Base-by-base conservation (phyloP, 2,797 vertebrate species). In the Thalassophryne amazonica region DNA sequence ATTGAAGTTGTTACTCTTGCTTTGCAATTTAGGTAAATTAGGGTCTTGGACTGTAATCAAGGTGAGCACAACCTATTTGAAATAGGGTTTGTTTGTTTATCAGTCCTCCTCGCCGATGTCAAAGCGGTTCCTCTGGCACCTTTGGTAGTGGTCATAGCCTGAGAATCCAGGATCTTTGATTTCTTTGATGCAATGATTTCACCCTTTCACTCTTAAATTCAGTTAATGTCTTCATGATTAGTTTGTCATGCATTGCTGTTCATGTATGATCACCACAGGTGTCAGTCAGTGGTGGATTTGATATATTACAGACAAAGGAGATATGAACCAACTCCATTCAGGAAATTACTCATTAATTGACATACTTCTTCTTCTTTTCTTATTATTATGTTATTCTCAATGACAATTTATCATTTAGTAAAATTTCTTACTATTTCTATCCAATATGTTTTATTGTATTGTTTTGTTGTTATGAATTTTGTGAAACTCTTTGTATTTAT, bases 11-110 rank as follows among this genome's bases (percentile, higher is more conserved):
- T 7, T 49, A 10, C 31, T 39, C 11, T 39, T 66, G 21, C 12
- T 8, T 7, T 29, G 11, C 16, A 66, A 33, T 55, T 28, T 27
- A 34, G 1, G 43, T 10, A 71, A 66, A 69, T 57, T 9, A 35
- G 28, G 33, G 27, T 18, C 29, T 34, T 8, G 9, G 7, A 36
- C 11, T 41, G 13, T 40, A 43, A 58, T 69, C 35, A 47, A n/a
- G 4, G 14, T 20, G 3, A 3, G 23, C 53, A 12, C 10, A 6
- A 12, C 18, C 9, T 4, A n/a, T 13, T 22, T 39, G 10, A 48
- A 56, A 15, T 21, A 12, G 6, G 7, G 21, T 61, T 8, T 2
- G 7, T 24, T 20, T 20, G 19, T 14, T 54, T 43, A 33, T 53
- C 53, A 51, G 36, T 29, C 21, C 31, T 19, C 23, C 22, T 28